Base-by-base conservation (phyloP, 30 jellyfish, hydroid and myxozoan species). In the Aurelia aurita region DNA sequence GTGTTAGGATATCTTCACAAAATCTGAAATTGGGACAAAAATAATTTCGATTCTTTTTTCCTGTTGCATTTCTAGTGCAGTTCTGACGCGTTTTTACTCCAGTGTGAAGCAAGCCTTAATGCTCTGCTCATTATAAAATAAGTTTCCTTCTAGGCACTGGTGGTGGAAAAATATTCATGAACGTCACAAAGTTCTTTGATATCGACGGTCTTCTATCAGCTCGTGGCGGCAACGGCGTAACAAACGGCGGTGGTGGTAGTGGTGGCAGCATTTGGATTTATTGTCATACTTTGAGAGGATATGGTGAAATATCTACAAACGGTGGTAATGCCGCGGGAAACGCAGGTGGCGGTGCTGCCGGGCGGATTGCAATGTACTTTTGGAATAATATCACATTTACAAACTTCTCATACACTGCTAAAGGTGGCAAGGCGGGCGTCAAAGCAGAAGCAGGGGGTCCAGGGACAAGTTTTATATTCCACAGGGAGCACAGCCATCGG, bases 271-370 rank as follows among this genome's bases (percentile, higher is more conserved):
- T 84, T 28, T 84, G 93, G 93, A 44, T 84, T 35, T 62, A 84
- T 49, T 84, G 93, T 62, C 87, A 84, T 55, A 84, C 93, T 44
- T 72, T 84, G 25, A 65, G 87, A 59, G 93, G 93, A 20, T 84
- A 84, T 46, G 93, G 93, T 11, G 87, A 84, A 67, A 73, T 84
- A 69, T 73, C 87, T 1, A 58, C 87, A 13, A 84, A 84, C 25
- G 93, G 93, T n/a, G 93, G 93, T 22, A 61, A 84, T 44, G 93
- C 86, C 14, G 63, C 47, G 25, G 87, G 87, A 23, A 71, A 59
- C 35, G 79, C 87, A 14, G 93, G 93, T 21, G 93, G 93, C 3
- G 93, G 93, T 20, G 93, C 80, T 7, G 93, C 87, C 68, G 93
- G 93, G 31, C 72, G 93, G 35, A 84, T 71, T 35, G 93, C 87